These are phyloP conservation scores for Celastrina argiolus DNA, from an alignment of 2,888 invertebrate genomes.

Conservation along the genomic window DNA sequence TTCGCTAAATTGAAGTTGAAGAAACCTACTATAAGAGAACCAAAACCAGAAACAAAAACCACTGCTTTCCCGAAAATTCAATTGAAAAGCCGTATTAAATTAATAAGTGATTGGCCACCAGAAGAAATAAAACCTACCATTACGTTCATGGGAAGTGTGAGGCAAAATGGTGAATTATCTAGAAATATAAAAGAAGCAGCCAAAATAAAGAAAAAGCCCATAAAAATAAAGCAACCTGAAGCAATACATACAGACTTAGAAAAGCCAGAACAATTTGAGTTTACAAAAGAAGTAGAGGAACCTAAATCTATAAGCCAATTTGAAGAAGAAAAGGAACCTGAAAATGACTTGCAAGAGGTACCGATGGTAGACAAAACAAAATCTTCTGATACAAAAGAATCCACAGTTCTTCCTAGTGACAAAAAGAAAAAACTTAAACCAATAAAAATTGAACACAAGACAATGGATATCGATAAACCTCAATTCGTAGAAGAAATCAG, in stretches of 20 bases:
- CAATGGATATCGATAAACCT: constrained; percentile 79
- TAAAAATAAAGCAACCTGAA: constrained; percentile 69
- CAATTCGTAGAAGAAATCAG: constrained; percentile 80
- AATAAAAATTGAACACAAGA: constrained; percentile 80
- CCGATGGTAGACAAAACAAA: constrained; percentile 12
- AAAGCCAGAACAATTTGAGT: constrained; percentile 55
- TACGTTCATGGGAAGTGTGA: constrained; percentile 73
- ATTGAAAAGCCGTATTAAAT: constrained; percentile 83
- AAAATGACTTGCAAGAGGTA: neutral
- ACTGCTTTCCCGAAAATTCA: constrained; percentile 80
- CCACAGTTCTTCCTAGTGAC: constrained; percentile 12
- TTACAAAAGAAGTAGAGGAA: constrained; percentile 44
- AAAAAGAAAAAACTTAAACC: constrained; percentile 61
- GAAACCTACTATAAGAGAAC: constrained; percentile 69
- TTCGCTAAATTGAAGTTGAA: constrained; percentile 83
- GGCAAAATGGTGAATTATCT: constrained; percentile 81
- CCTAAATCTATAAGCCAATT: neutral
- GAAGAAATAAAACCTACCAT: constrained; percentile 71
- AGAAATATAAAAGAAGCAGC: constrained; percentile 83
- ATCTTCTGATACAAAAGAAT: constrained; percentile 25
- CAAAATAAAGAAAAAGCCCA: constrained; percentile 77
- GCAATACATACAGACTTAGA: constrained; percentile 76
- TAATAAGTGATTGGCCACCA: constrained; percentile 80
- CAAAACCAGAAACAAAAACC: constrained; percentile 61
- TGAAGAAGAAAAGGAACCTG: constrained; percentile 16